Percentiles rank a stretch among this genome's conserved stretches.
phyloP scores from a whole-genome alignment of 1,140 invertebrate genomes.

The Zaprionus davidi region DNA sequence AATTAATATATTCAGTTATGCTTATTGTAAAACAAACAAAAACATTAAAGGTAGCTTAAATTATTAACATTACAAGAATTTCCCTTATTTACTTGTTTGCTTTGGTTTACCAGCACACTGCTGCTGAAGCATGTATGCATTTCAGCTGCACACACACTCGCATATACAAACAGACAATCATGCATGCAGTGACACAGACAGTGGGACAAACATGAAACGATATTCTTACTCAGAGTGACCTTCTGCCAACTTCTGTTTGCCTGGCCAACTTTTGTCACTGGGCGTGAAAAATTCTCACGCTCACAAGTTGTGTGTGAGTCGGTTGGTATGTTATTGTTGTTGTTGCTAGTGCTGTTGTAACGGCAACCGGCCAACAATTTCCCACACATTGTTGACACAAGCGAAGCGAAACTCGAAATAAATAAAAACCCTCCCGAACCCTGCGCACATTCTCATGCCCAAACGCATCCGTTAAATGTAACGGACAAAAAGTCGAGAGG shows the following conservation, averaged over 20 bases:
- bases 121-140: not conserved
- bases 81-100: slow-evolving; percentile 1
- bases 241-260: slow-evolving; percentile 49
- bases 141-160: not conserved
- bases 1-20: not conserved
- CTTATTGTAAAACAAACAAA: not conserved
- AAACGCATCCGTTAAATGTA: slow-evolving; percentile 61
- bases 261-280: slow-evolving; percentile 35
- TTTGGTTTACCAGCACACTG: not conserved
- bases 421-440: slow-evolving; percentile 26
- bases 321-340: slow-evolving; percentile 54
- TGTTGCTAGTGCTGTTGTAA: slow-evolving; percentile 53
- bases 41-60: not conserved
- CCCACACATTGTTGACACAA: slow-evolving; percentile 59
- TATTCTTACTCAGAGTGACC: slow-evolving; percentile 2
- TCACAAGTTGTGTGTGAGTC: slow-evolving; percentile 15
- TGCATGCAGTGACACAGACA: not conserved
- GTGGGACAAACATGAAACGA: not conserved
- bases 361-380: slow-evolving; percentile 57
- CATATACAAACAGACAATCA: not conserved
- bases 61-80: not conserved
- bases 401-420: slow-evolving; percentile 45
- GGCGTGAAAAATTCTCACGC: slow-evolving; percentile 68
- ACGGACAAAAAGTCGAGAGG: slow-evolving; percentile 42
- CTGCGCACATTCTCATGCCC: slow-evolving; percentile 32